Conservation (phyloP, 2,797 vertebrate species). For the Dromococcyx pavoninus region DNA sequence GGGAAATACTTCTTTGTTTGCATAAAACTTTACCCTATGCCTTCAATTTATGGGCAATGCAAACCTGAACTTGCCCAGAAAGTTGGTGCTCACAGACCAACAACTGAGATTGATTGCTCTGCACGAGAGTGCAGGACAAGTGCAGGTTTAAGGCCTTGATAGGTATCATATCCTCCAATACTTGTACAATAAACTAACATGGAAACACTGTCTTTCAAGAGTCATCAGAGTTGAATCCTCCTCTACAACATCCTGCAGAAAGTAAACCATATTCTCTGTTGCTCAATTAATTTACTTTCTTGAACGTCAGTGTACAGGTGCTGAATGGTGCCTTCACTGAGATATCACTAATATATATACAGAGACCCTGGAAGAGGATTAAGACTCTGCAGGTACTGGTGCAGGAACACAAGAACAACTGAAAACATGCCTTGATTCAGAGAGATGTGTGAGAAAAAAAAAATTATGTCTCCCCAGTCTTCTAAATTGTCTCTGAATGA, state of each 20-base stretch:
- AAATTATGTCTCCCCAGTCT: not conserved
- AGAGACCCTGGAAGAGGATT: not conserved
- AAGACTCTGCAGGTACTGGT: not conserved
- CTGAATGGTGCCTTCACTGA: not conserved
- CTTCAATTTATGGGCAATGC: not conserved
- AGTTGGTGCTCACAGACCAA: slow-evolving; percentile 7
- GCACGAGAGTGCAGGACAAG: not conserved
- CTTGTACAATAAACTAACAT: not conserved
- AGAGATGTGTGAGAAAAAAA: not conserved
- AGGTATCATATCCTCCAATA: not conserved
- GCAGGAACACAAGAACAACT: not conserved
- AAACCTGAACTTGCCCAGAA: slow-evolving; percentile 31
- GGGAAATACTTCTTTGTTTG: not conserved
- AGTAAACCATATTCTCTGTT: not conserved
- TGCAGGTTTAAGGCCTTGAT: not conserved
- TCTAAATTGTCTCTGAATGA: not conserved
- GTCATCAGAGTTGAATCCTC: not conserved
- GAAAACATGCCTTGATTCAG: not conserved
- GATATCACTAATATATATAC: not conserved
- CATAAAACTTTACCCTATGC: not conserved
- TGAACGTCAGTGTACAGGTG: not conserved
- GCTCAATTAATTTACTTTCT: not conserved
- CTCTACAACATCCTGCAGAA: not conserved
- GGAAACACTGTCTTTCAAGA: not conserved
- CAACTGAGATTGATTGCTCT: slow-evolving; percentile 3